Evolutionary conservation across 2,888 invertebrate genomes (phyloP), one percentile per base, ranked within the genome.

Genomic region (Halocaridina rubra): DNA sequence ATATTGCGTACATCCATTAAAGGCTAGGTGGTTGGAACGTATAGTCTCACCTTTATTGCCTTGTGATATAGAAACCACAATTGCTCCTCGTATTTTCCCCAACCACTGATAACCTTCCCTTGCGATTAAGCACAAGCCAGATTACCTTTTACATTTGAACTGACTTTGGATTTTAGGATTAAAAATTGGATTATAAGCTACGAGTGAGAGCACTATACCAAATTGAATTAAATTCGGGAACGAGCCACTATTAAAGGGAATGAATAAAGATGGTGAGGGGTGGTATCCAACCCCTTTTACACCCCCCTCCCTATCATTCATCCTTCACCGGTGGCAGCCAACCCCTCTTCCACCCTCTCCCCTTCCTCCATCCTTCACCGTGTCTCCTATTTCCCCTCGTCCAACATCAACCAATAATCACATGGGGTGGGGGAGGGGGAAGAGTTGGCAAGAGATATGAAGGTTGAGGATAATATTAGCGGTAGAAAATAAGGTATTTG

Each of bases 121-220:
- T 3, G 32, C 72, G 71, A 80, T 80, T 80, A 72, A 80, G 24
- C 33, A 24, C 7, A 30, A 30, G 33, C 75, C 81, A 82, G 76
- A 82, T 82, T 82, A 33, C 77, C 71, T 61, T 57, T 76, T 33
- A 29, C 59, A 30, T 67, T 77, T 71, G 81, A 71, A 71, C 81
- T 59, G 76, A 57, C 76, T 82, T 82, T 53, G 81, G 81, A 82
- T 82, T 76, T 57, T 16, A 32, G 81, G 81, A 82, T 82, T 82
- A 82, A 82, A 82, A 82, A 82, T 82, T 82, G 76, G 81, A 82
- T 82, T 82, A 82, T 76, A 82, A 77, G 69, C 69, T 22, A 27
- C 57, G 69, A 29, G 69, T 22, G 53, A 57, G 77, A 32, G 69
- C 81, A 82, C 77, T 82, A 77, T 77, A 82, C 71, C 46, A 82